Evolutionary conservation across 2,797 vertebrate species (phyloP).

Genomic region (Helarctos malayanus): DNA sequence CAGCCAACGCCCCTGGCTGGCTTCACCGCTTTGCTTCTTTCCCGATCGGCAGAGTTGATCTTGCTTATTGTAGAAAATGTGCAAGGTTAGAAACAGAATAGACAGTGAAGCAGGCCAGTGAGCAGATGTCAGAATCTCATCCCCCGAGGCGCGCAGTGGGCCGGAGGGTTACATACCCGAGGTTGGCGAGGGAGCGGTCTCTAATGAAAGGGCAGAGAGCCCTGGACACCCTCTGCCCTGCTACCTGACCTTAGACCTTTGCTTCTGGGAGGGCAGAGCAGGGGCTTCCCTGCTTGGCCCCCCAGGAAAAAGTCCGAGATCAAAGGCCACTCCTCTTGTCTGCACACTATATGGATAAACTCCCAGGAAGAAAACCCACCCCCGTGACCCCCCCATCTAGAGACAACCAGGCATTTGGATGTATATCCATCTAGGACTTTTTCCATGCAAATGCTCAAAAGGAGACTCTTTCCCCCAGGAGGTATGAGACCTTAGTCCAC

Average conservation of each 20-base stretch:
- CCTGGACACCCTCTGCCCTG: accelerated
- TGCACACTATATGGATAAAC: background rate
- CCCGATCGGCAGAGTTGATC: background rate
- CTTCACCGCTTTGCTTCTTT: background rate
- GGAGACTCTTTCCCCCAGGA: background rate
- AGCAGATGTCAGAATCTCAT: too few species aligned
- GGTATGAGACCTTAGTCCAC: background rate
- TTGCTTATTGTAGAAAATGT: background rate
- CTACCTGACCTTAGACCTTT: background rate
- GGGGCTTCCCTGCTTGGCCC: background rate
- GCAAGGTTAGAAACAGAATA: background rate
- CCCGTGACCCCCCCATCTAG: accelerated
- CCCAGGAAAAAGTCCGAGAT: background rate
- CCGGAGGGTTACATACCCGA: accelerated
- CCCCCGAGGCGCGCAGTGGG: accelerated
- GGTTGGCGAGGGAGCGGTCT: background rate
- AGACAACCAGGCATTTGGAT: background rate
- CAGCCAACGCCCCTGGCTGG: conserved; percentile 12
- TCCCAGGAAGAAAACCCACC: background rate
- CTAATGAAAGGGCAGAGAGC: background rate
- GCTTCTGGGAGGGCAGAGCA: background rate
- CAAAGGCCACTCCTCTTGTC: background rate
- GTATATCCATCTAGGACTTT: background rate
- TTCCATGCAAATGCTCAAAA: background rate
- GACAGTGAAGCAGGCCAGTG: background rate